A percentile compares a stretch with the other conserved stretches of the same genome.
phyloP scores from a whole-genome alignment of 2,888 invertebrate species.

The Phyllotreta striolata region DNA sequence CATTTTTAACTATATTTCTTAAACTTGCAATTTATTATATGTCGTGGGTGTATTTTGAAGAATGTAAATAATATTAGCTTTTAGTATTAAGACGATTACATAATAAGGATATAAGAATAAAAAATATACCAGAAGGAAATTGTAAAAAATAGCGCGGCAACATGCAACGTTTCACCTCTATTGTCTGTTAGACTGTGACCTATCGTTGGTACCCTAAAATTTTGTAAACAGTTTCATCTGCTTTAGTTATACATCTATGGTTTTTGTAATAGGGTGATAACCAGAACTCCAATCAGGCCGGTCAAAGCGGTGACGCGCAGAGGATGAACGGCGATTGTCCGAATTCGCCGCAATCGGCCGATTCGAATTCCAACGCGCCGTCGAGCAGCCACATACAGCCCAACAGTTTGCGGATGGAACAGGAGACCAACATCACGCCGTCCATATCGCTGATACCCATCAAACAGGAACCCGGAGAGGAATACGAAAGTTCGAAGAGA shows the following conservation, averaged over 20 bases:
- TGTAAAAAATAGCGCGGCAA: no score
- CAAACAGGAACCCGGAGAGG: slow-evolving; percentile 72
- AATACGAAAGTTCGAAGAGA: slow-evolving; percentile 59
- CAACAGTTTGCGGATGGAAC: slow-evolving; percentile 59
- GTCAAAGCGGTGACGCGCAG: slow-evolving; percentile 56
- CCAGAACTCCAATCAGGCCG: slow-evolving; percentile 54
- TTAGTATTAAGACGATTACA: no score
- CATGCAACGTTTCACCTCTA: no score
- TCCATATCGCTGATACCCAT: slow-evolving; percentile 88
- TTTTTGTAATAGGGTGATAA: slow-evolving; percentile 52
- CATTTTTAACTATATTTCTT: no score
- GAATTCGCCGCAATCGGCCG: slow-evolving; percentile 82
- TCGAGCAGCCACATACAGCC: slow-evolving; percentile 70
- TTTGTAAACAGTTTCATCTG: no score
- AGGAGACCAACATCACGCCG: slow-evolving; percentile 75
- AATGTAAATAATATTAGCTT: no score
- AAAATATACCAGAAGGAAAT: no score
- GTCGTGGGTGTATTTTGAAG: no score
- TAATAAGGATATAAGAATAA: no score
- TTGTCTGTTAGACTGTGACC: no score
- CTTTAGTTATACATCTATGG: not conserved
- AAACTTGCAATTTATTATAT: no score
- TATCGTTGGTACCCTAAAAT: no score
- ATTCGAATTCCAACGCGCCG: slow-evolving; percentile 78
- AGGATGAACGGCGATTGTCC: slow-evolving; percentile 75